Evolutionary conservation across 53 echinoderm and acorn worm species (phyloP).

Genomic region (Zoroaster sp.): DNA sequence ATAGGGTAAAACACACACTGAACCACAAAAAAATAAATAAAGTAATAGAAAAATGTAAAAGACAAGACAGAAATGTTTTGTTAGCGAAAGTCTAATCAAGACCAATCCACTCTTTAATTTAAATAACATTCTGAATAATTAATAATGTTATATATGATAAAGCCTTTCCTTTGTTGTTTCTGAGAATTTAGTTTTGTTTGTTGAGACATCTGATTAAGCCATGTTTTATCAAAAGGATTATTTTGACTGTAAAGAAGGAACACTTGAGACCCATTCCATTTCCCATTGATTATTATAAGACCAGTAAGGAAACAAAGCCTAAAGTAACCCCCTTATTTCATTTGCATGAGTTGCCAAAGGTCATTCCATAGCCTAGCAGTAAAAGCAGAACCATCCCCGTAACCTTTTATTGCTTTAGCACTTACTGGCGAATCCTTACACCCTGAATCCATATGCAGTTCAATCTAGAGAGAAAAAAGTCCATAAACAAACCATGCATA

Average conservation of each 20-base stretch:
- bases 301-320: neutral
- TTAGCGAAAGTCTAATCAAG: no score
- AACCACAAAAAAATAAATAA: no score
- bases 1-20: no score
- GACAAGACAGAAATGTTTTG: no score
- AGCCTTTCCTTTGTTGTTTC: neutral
- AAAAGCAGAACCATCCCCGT: neutral
- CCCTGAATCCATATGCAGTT: constrained; percentile 7
- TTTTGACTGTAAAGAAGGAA: neutral
- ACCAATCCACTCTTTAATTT: no score
- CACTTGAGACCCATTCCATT: neutral
- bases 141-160: no score
- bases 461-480: constrained; percentile 2
- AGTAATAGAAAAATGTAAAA: no score
- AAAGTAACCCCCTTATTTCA: constrained; percentile 11
- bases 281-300: neutral
- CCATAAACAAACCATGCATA: constrained; percentile 17
- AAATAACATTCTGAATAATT: no score
- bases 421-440: constrained; percentile 36
- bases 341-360: constrained; percentile 44
- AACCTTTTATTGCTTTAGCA: constrained; percentile 9
- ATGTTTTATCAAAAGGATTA: neutral
- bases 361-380: neutral
- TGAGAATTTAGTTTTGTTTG: neutral
- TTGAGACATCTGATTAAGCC: neutral